Base-by-base conservation (phyloP, 2,888 invertebrate species). In the Frankliniella intonsa region DNA sequence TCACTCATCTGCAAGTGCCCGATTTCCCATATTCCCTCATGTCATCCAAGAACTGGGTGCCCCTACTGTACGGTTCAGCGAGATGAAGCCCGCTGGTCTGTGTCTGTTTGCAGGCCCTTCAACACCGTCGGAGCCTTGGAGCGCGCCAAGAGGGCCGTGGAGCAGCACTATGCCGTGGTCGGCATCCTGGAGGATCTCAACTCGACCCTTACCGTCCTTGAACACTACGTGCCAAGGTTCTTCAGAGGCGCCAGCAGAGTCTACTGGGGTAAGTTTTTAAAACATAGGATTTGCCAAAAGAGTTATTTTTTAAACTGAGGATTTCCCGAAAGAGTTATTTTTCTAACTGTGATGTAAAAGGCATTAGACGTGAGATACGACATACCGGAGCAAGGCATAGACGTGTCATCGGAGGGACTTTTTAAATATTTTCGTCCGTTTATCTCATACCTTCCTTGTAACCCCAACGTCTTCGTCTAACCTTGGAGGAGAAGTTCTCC, bases 131-230 rank as follows among this genome's bases (percentile, higher is more conserved):
- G 94, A 81, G 96, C 96, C 0, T 87, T 96, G 85, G 94, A 96
- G 87, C 91, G 93, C 81, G 96, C 96, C 0, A 96, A 96, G 88
- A 90, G 92, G 82, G 94, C 95, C 7, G 95, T 96, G 0, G 96
- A 96, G 86, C 91, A 93, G 85, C 93, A 96, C 86, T 97, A 96
- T 86, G 93, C 96, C 0, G 96, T 96, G 0, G 96, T 97, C 5
- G 96, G 96, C 0, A 94, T 96, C 0, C 90, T 97, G 0, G 96
- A 96, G 86, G 96, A 96, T 86, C 91, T 96, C 87, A 96, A 96
- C 88, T 92, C 94, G 1, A 96, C 96, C 0, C 89, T 96, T 22
- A 91, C 93, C 5, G 96, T 96, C n/a, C 89, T 96, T 83, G 95
- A 97, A 88, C 91, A 94, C 86, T 96, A 95, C 87, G 91, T 96